A percentile compares a stretch with the other conserved stretches of the same genome.
Conservation (phyloP, 2,113 vertebrate species). For the Pseudolaguvia tuberculata region DNA sequence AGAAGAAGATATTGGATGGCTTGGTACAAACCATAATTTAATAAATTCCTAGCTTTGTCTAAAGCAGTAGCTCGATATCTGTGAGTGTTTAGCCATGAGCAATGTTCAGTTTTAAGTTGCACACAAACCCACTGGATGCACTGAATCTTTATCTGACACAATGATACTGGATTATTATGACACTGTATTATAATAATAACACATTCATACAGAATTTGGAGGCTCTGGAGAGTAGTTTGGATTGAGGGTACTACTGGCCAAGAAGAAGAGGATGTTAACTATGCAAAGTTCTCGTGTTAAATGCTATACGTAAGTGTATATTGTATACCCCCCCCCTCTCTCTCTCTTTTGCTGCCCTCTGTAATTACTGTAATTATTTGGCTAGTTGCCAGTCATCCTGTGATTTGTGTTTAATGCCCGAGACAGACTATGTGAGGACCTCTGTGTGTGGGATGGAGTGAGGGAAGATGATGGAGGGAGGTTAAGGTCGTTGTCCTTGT, state of each 20-base stretch:
- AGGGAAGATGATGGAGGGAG: no score
- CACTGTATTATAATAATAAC: not conserved
- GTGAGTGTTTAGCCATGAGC: not conserved
- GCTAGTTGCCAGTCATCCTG: conserved; percentile 40
- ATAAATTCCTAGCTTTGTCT: not conserved
- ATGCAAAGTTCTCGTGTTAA: conserved; percentile 12
- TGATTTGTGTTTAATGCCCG: conserved; percentile 42
- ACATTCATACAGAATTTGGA: not conserved
- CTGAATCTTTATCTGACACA: not conserved
- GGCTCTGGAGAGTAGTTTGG: not conserved
- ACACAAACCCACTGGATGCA: not conserved
- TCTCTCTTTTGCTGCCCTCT: conserved; percentile 5
- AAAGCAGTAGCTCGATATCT: not conserved
- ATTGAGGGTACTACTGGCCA: not conserved
- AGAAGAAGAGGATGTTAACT: conserved; percentile 8
- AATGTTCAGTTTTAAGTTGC: not conserved
- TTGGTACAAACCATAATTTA: not conserved
- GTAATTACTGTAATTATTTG: conserved; percentile 48
- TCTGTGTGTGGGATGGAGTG: not conserved
- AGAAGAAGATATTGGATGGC: no score
- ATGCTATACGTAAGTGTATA: not conserved
- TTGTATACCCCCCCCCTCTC: conserved; percentile 4
- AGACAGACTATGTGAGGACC: conserved; percentile 30
- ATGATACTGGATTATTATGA: not conserved
- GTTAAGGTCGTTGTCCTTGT: not conserved